Conservation (phyloP, 2,888 invertebrate species). For the Cyaniris semiargus region DNA sequence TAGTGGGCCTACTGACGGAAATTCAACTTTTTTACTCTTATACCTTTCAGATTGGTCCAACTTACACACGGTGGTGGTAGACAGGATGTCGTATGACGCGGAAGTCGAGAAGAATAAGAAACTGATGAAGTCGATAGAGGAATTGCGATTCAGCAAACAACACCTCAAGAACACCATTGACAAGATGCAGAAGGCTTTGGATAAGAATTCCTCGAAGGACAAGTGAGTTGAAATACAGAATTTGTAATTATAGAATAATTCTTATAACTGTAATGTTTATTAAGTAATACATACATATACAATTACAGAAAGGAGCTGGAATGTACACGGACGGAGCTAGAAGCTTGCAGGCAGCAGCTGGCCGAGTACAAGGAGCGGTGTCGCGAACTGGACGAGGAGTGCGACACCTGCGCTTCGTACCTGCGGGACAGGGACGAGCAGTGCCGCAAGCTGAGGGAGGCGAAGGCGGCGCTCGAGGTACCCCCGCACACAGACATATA, state of each 20-base stretch:
- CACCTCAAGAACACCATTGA: constrained; percentile 61
- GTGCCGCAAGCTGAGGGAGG: constrained; percentile 54
- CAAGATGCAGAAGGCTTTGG: constrained; percentile 62
- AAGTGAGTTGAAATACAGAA: constrained; percentile 41
- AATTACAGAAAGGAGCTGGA: constrained; percentile 63
- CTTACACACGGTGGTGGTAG: constrained; percentile 70
- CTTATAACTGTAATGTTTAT: too few species aligned
- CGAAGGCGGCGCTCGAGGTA: constrained; percentile 61
- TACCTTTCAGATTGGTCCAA: constrained; percentile 66
- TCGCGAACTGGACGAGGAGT: constrained; percentile 70
- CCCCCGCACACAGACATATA: background rate
- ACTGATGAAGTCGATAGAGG: constrained; percentile 65
- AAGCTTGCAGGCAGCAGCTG: constrained; percentile 56
- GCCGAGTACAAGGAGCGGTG: constrained; percentile 57
- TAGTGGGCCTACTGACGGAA: too few species aligned
- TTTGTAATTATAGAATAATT: too few species aligned
- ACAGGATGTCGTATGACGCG: constrained; percentile 72
- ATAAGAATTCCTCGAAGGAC: constrained; percentile 50
- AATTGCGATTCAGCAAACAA: constrained; percentile 74
- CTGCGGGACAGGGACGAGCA: constrained; percentile 61
- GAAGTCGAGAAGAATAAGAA: constrained; percentile 73
- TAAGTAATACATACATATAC: too few species aligned
- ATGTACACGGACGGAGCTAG: constrained; percentile 53
- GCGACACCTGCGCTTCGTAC: constrained; percentile 66
- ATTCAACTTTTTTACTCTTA: too few species aligned